Evolutionary conservation across 2,888 invertebrate species (phyloP).

Genomic region (Neoascia interrupta): DNA sequence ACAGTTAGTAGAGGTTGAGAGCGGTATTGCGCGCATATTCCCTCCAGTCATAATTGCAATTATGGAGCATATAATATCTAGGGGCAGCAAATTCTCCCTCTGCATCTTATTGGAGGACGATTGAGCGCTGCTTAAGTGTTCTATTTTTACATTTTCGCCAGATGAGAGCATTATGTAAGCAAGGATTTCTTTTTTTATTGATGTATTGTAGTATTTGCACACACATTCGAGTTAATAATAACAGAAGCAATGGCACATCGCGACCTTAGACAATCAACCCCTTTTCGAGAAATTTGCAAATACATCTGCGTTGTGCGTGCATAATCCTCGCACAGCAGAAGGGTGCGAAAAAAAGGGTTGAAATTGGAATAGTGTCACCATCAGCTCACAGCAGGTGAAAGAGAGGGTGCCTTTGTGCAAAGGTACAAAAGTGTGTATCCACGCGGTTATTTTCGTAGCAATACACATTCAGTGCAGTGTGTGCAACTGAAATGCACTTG

Average conservation of each 20-base stretch:
- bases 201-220: conserved; percentile 27
- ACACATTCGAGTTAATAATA: conserved; percentile 38
- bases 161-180: conserved; percentile 14
- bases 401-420: conserved; percentile 9
- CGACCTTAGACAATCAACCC: conserved; percentile 51
- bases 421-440: no score
- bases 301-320: conserved; percentile 24
- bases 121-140: conserved; percentile 45
- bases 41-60: conserved; percentile 37
- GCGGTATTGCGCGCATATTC: neutral
- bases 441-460: no score
- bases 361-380: conserved; percentile 57
- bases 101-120: conserved; percentile 3
- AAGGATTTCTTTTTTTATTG: conserved; percentile 41
- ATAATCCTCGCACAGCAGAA: conserved; percentile 1
- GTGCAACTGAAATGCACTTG: conserved; percentile 57
- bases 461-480: no score
- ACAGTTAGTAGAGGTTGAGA: conserved; percentile 53
- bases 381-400: conserved; percentile 37
- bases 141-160: conserved; percentile 47
- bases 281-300: conserved; percentile 22
- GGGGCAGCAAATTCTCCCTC: conserved; percentile 14
- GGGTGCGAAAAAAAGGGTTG: conserved; percentile 54
- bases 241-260: neutral
- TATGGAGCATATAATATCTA: conserved; percentile 32